Evolutionary conservation across 1,140 invertebrate species (phyloP).

Genomic region (Cotesia typhae): DNA sequence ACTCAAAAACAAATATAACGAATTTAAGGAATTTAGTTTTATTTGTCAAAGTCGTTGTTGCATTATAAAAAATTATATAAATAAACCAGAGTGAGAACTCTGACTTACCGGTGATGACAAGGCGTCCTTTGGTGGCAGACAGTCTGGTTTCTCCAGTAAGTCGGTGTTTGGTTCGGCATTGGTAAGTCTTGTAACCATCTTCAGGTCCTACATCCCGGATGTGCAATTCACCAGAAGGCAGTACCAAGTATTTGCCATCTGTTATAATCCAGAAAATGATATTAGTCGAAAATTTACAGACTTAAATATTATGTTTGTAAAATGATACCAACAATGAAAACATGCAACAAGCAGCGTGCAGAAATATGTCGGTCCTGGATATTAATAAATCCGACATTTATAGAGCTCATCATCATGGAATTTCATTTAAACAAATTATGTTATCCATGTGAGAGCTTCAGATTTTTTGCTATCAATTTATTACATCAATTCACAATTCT

Average conservation of each 20-base stretch:
- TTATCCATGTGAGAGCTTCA: background rate
- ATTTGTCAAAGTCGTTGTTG: constrained; percentile 46
- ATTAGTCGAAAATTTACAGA: constrained; percentile 38
- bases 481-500: too few species aligned
- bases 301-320: constrained; percentile 29
- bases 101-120: constrained; percentile 93
- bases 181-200: constrained; percentile 92
- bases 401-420: background rate
- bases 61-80: constrained; percentile 23
- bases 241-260: constrained; percentile 94
- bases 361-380: background rate
- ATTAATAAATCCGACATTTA: constrained; percentile 6
- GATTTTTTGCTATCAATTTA: background rate
- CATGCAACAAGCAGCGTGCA: constrained; percentile 1
- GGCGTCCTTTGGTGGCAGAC: constrained; percentile 90
- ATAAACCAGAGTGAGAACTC: constrained; percentile 35
- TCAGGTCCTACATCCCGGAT: constrained; percentile 92
- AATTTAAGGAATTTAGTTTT: background rate
- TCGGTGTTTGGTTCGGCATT: constrained; percentile 92
- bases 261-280: constrained; percentile 39
- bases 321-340: background rate
- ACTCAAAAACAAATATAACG: background rate
- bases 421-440: background rate
- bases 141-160: constrained; percentile 92
- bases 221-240: constrained; percentile 92